A percentile compares a stretch with the other conserved stretches of the same genome.
Evolutionary conservation across 2,113 vertebrate genomes (phyloP).

Genomic region (Anhinga rufa): DNA sequence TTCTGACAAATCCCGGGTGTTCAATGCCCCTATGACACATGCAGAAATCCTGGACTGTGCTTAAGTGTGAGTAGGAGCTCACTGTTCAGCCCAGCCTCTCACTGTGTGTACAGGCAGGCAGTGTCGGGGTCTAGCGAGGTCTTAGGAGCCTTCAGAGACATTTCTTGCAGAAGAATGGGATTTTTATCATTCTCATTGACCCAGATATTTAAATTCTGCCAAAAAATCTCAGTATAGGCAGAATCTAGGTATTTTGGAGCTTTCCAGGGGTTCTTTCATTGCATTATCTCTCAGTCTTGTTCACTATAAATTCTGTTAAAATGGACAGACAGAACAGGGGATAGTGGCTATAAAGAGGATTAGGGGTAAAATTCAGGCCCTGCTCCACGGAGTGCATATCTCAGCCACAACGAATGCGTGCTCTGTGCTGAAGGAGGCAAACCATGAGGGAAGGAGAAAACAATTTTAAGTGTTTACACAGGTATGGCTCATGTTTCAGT

Average conservation of each 20-base stretch:
- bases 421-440: neutral
- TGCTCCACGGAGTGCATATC: neutral
- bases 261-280: neutral
- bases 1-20: neutral
- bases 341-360: neutral
- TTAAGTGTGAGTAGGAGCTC: accelerated
- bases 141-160: neutral
- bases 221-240: neutral
- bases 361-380: neutral
- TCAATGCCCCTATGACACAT: neutral
- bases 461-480: neutral
- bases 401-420: neutral
- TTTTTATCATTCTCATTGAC: neutral
- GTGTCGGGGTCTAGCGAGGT: neutral
- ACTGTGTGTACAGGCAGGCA: neutral
- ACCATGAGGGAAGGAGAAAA: neutral
- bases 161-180: neutral
- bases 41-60: neutral
- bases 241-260: neutral
- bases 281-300: neutral
- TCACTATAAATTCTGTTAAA: neutral
- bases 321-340: neutral
- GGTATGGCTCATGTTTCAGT: neutral
- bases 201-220: neutral
- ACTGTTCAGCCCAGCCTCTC: neutral